Base-by-base conservation (phyloP, 30 jellyfish, hydroid and myxozoan species). In the Clytia hemisphaerica region DNA sequence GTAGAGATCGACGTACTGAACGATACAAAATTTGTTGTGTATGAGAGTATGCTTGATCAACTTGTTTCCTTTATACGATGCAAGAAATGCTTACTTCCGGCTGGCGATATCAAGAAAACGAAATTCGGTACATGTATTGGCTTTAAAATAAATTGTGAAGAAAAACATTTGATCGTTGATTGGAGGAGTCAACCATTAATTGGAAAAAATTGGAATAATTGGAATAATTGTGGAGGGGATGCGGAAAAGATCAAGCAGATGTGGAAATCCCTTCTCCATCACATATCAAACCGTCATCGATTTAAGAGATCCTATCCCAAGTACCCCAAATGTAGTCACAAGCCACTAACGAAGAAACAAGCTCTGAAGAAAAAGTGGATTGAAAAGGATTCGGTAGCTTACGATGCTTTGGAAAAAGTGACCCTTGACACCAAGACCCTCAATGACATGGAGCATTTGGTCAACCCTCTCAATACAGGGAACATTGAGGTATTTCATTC, bases 401-500 rank as follows among this genome's bases (percentile, higher is more conserved):
- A n/a, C n/a, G n/a, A n/a, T n/a, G n/a, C n/a, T n/a, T n/a, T n/a
- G n/a, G n/a, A n/a, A n/a, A n/a, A n/a, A n/a, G n/a, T n/a, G n/a
- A n/a, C n/a, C n/a, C n/a, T n/a, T n/a, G n/a, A n/a, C n/a, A n/a
- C n/a, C n/a, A n/a, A n/a, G n/a, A 40, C 31, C 37, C 30, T 33
- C 1, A 71, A 29, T 27, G 77, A 29, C 15, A 6, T 71, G 4
- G 32, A 9, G 42, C 24, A 5, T 31, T 29, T 32, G 18, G 36
- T 47, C 27, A 18, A 26, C 51, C 58, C 42, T 10, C 36, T 47
- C 44, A 75, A 71, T 28, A 71, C 83, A 27, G 58, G 45, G 59
- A 62, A 37, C 15, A 22, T 71, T 22, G 83, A 71, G 45, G 65
- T 51, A 5, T 50, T 26, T 34, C 83, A 71, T 36, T 16, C 75